Evolutionary conservation across 2,113 vertebrate species (phyloP).

Genomic region (Prinia subflava): DNA sequence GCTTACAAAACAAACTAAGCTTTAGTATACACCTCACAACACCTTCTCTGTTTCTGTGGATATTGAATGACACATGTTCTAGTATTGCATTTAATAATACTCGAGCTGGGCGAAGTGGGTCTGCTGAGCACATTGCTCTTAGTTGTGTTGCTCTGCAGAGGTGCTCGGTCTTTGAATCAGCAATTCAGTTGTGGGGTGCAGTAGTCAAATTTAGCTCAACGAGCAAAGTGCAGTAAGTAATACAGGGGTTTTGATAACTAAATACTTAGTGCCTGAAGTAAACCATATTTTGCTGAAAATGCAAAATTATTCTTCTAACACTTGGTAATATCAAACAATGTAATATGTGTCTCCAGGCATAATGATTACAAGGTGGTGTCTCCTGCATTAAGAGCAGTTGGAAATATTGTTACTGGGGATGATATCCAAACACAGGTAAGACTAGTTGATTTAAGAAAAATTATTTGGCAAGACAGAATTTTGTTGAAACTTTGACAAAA

Average conservation of each 20-base stretch:
- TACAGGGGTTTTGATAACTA: not conserved
- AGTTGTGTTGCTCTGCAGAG: not conserved
- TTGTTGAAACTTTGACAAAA: not conserved
- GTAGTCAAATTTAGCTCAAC: not conserved
- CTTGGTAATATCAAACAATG: not conserved
- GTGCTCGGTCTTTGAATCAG: not conserved
- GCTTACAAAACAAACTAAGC: not conserved
- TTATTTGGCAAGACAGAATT: not conserved
- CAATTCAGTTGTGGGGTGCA: not conserved
- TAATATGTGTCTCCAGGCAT: constrained; percentile 77
- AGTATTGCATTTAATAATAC: not conserved
- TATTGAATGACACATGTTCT: not conserved
- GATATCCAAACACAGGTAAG: constrained; percentile 93
- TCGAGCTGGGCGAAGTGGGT: not conserved
- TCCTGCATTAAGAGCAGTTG: constrained; percentile 88
- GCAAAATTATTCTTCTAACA: not conserved
- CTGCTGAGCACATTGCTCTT: not conserved
- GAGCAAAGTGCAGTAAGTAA: not conserved
- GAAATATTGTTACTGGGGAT: constrained; percentile 92
- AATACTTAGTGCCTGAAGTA: not conserved
- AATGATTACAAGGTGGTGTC: constrained; percentile 92
- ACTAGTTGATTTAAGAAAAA: not conserved
- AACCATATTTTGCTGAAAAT: not conserved
- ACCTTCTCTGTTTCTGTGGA: not conserved
- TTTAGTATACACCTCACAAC: not conserved